These are phyloP conservation scores for Acanthopagrus latus DNA, from an alignment of 2,797 vertebrate genomes.

Conservation along the genomic window DNA sequence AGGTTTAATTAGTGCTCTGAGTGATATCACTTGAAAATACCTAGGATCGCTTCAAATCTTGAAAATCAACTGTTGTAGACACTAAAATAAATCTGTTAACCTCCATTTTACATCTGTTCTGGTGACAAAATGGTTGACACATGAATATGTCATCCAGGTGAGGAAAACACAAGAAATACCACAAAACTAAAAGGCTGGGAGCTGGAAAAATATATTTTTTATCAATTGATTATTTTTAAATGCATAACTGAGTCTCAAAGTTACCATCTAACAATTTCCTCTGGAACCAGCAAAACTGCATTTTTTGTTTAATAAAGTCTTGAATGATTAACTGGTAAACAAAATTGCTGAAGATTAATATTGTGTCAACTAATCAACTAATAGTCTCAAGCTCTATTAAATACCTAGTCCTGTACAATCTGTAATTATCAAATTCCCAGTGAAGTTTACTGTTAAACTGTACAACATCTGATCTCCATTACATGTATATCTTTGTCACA, in stretches of 20 bases:
- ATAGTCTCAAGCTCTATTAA: not conserved
- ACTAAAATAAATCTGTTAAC: not conserved
- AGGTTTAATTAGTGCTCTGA: not conserved
- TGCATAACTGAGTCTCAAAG: not conserved
- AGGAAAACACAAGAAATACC: not conserved
- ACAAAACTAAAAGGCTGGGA: not conserved
- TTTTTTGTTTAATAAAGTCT: not conserved
- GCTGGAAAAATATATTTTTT: not conserved
- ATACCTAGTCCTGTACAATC: not conserved
- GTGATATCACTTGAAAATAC: not conserved
- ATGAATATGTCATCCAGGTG: not conserved
- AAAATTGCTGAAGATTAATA: not conserved
- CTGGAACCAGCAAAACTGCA: not conserved
- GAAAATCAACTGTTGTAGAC: not conserved
- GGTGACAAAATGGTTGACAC: conserved; percentile 29
- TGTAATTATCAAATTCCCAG: too few relatives aligned
- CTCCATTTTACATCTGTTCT: conserved; percentile 9
- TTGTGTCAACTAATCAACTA: not conserved
- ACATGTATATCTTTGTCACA: too few relatives aligned
- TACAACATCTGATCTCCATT: too few relatives aligned
- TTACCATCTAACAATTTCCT: not conserved
- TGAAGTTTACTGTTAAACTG: too few relatives aligned
- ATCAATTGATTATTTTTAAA: not conserved
- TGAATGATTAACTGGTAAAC: not conserved
- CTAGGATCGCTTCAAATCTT: not conserved